Evolutionary conservation across 2,888 invertebrate genomes (phyloP), one percentile per base, ranked within the genome.

Genomic region (Xanthorhoe designata): DNA sequence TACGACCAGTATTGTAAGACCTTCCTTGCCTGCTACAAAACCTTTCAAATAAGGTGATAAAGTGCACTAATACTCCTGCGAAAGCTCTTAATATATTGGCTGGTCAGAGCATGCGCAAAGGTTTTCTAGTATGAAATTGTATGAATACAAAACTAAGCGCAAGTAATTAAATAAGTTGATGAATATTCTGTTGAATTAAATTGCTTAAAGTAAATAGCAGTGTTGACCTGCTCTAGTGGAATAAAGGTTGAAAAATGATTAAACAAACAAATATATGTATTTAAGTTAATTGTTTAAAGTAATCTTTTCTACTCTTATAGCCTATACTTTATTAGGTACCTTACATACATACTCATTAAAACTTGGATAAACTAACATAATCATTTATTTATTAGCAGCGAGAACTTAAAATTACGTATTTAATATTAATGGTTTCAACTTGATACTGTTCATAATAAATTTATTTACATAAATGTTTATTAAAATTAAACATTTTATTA

Each of bases 91-190:
- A 17, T 15, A 17, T 17, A 7, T 15, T 47, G 47, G 47, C 47
- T 47, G 47, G 47, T 47, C 47, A 47, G 47, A 17, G 47, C 47
- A 47, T 47, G 47, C 47, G 47, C 47, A 47, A 47, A 47, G 17
- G 17, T 47, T 15, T 15, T 17, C 7, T 15, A 17, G 47, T 6
- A 17, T 47, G 6, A 42, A 42, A 42, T 13, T 13, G 15, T 47
- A 47, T 47, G 15, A 47, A 47, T 47, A 47, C 47, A 17, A 17
- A 47, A 47, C 47, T 17, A 42, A 42, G 38, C 47, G 17, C 7
- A 47, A 47, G 17, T 47, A 17, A 47, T 47, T 47, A 15, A 47
- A 47, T 47, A 15, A 47, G 47, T 42, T 42, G 13, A 42, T 42
- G 38, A 42, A 42, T 42, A 42, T 13, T 13, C 38, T 13, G 38